These are phyloP conservation scores for Aphelinus atriplicis DNA, from an alignment of 1,140 invertebrate genomes.

Conservation along the genomic window DNA sequence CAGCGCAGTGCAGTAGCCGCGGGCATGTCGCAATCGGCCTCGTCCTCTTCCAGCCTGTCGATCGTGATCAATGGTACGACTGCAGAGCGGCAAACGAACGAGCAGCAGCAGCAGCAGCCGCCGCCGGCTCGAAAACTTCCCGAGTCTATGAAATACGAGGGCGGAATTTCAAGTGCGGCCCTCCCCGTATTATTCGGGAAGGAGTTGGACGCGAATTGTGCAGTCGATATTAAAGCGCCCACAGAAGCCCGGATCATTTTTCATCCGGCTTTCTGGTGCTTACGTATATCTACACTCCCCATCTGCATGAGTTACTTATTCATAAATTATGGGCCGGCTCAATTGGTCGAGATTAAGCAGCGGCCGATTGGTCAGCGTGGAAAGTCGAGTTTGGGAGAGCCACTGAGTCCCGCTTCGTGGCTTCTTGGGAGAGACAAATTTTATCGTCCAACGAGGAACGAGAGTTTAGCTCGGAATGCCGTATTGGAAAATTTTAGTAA, in stretches of 20 bases:
- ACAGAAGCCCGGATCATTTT: not conserved
- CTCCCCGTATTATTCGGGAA: conserved; percentile 12
- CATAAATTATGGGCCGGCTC: too few species aligned
- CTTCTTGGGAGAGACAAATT: too few species aligned
- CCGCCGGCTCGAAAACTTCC: conserved; percentile 37
- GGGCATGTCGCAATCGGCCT: not conserved
- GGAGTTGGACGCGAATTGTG: not conserved
- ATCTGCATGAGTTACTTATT: too few species aligned
- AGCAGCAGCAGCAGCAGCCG: not conserved
- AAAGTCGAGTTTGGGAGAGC: too few species aligned
- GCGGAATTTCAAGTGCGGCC: conserved; percentile 31
- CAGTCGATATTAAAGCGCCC: conserved; percentile 7
- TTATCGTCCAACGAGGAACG: too few species aligned
- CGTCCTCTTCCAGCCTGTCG: not conserved
- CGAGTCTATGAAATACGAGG: conserved; percentile 39
- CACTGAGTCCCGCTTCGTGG: too few species aligned
- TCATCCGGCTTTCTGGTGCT: not conserved
- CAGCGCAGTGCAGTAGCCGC: not conserved
- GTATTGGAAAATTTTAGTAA: too few species aligned
- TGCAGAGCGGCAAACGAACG: conserved; percentile 37
- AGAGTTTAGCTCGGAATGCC: too few species aligned
- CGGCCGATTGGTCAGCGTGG: too few species aligned
- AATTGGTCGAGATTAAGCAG: too few species aligned
- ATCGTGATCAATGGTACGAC: conserved; percentile 36
- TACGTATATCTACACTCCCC: too few species aligned